phyloP scores from a whole-genome alignment of 2,113 vertebrate species.

The Formicarius rufipectus region DNA sequence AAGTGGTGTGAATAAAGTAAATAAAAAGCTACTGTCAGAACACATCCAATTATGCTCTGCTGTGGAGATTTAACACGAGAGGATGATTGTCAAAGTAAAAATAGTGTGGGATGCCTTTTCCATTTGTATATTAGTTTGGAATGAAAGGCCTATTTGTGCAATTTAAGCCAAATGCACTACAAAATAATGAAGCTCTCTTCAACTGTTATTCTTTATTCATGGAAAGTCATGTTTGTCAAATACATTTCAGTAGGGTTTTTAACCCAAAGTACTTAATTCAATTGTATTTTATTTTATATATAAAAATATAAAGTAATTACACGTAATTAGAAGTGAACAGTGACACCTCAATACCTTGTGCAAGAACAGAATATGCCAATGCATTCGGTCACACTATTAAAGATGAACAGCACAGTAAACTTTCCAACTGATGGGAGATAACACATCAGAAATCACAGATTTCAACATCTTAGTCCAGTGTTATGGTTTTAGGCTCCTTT shows the following conservation, averaged over 20 bases:
- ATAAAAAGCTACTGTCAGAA: conserved; percentile 27
- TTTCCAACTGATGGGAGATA: neutral
- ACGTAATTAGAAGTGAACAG: neutral
- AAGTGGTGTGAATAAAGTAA: conserved; percentile 23
- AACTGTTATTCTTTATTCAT: neutral
- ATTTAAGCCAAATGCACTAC: conserved; percentile 46
- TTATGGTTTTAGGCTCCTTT: neutral
- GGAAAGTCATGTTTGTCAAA: neutral
- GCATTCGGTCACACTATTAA: neutral
- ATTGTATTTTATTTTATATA: neutral
- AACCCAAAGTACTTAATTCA: neutral
- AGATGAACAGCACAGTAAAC: neutral
- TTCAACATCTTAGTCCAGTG: neutral
- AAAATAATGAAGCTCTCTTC: neutral
- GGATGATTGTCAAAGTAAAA: conserved; percentile 47
- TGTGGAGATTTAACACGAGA: conserved; percentile 4
- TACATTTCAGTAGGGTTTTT: neutral
- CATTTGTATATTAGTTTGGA: conserved; percentile 19
- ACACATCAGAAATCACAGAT: neutral
- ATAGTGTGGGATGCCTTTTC: conserved; percentile 11
- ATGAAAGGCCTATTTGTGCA: conserved; percentile 40
- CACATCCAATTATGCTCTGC: conserved; percentile 14
- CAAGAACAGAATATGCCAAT: neutral
- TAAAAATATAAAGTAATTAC: neutral
- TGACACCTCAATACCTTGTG: neutral